Conservation (phyloP, 2,797 vertebrate species). For the Gila robusta region DNA sequence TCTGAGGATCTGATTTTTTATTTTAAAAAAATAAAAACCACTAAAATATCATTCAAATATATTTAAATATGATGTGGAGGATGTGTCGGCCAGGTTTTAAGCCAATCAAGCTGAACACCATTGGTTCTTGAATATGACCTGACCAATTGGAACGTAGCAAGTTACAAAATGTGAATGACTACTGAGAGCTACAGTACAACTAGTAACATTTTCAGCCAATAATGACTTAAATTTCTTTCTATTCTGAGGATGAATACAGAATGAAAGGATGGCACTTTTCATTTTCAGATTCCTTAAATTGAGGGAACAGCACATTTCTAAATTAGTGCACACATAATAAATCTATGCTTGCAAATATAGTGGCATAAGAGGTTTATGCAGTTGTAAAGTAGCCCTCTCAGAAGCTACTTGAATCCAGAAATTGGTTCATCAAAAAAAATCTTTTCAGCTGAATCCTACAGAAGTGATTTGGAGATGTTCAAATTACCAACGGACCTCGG, state of each 20-base stretch:
- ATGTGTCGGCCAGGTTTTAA: background rate
- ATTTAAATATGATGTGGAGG: background rate
- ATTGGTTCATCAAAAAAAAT: slow-evolving; percentile 13
- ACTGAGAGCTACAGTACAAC: background rate
- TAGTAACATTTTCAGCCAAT: background rate
- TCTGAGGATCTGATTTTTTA: background rate
- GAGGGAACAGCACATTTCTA: slow-evolving; percentile 5
- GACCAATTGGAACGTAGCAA: background rate
- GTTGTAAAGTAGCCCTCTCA: slow-evolving; percentile 18
- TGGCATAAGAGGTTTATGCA: slow-evolving; percentile 3
- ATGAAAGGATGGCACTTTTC: background rate
- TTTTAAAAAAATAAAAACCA: too few species aligned
- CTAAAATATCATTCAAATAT: background rate
- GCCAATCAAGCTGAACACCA: background rate
- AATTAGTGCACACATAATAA: background rate
- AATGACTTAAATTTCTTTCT: background rate
- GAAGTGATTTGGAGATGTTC: slow-evolving; percentile 17
- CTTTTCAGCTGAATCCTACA: slow-evolving; percentile 13
- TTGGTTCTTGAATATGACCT: background rate
- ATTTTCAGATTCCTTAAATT: slow-evolving; percentile 1
- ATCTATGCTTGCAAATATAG: slow-evolving; percentile 18
- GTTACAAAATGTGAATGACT: background rate
- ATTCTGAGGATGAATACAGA: background rate
- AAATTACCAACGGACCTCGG: background rate
- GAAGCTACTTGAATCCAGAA: slow-evolving; percentile 16